These are phyloP conservation scores for Aphelocoma californica DNA, from an alignment of 2,797 vertebrate genomes.

Conservation along the genomic window DNA sequence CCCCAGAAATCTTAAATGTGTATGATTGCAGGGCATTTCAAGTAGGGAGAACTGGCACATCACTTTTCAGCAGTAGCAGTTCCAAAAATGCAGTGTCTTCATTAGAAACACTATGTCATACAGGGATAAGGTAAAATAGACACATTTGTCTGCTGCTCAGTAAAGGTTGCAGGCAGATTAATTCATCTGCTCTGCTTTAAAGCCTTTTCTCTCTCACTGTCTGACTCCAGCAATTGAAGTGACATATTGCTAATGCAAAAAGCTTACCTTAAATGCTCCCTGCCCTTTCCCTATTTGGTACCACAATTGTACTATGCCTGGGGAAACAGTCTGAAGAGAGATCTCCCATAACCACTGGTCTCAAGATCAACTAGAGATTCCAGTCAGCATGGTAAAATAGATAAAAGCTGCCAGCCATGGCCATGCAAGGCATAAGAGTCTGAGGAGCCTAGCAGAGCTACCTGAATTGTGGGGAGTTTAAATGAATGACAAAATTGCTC, in stretches of 20 bases:
- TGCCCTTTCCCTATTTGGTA: not conserved
- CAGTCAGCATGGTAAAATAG: not conserved
- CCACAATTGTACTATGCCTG: not conserved
- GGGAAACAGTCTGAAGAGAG: not conserved
- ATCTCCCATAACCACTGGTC: not conserved
- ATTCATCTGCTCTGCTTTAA: not conserved
- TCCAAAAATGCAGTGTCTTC: not conserved
- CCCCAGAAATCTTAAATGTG: not conserved
- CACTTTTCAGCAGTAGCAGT: not conserved
- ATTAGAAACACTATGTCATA: not conserved
- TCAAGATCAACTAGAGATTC: not conserved
- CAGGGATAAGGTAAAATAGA: not conserved
- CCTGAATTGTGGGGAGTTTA: not conserved
- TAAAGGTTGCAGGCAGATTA: slow-evolving; percentile 2
- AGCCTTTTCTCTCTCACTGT: not conserved
- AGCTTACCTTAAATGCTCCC: not conserved
- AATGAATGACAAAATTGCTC: not conserved
- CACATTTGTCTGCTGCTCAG: not conserved
- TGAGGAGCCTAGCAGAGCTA: not conserved
- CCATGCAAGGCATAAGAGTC: not conserved
- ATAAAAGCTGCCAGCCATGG: not conserved
- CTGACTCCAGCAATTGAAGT: not conserved
- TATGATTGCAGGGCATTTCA: not conserved
- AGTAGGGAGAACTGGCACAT: not conserved
- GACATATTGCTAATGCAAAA: not conserved